Base-by-base conservation (phyloP, 2,797 vertebrate species). In the Mico argentatus region DNA sequence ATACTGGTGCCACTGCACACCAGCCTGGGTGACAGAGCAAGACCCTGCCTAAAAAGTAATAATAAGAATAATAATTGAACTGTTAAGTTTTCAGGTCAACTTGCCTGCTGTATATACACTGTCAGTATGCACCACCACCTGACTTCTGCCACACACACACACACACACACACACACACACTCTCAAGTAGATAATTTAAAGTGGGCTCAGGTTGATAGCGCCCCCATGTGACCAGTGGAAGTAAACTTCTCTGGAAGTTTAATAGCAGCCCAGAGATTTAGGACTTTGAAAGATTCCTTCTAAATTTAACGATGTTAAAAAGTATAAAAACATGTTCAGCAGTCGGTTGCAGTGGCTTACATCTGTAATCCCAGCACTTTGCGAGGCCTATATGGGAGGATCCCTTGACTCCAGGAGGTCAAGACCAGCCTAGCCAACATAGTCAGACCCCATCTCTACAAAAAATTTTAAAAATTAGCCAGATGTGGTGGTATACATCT, bases 51-150 rank as follows among this genome's bases (percentile, higher is more conserved):
- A n/a, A 61, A 7, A n/a, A 64, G 7, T 15, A 7, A 33, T 30
- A 59, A 61, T 14, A 33, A 33, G 7, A 33, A 64, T 2, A n/a
- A 19, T n/a, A 33, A 8, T 20, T 93, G 85, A 93, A 52, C 4
- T 11, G 5, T 1, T 1, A 33, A 1, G 3, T 19, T 8, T 70
- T n/a, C 36, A 90, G 64, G 19, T 4, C 5, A 82, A 5, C 30
- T n/a, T 64, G 59, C 0, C 30, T 90, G 91, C 55, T 64, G 11
- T 11, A 61, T 70, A 90, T 48, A 46, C 1, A 82, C 1, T 48
- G 4, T 3, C 1, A 19, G 0, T 30, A 14, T 1, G 33, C 2
- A 36, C 4, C 0, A 26, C 19, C 26, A 33, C 2, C 0, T 15
- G 7, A n/a, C 61, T 67, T 33, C 61, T 64, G 4, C 6, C 48